Percentiles rank a stretch among this genome's conserved stretches.
phyloP scores from a whole-genome alignment of 53 echinoderm and acorn worm genomes.

The Mesocentrotus franciscanus region DNA sequence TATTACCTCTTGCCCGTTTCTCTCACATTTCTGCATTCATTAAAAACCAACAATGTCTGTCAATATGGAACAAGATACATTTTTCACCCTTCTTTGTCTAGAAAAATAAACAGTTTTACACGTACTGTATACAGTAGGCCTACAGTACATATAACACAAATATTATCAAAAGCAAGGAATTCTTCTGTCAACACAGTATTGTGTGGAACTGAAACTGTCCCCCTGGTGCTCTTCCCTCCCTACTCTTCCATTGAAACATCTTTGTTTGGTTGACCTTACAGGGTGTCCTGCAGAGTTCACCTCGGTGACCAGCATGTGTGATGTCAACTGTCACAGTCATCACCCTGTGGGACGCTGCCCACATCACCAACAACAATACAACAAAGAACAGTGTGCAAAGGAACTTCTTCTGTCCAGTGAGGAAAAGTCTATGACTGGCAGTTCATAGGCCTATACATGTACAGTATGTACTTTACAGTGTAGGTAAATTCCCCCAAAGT shows the following conservation, averaged over 20 bases:
- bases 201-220: slow-evolving; percentile 18
- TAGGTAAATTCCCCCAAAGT: neutral
- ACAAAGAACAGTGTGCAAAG: neutral
- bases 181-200: neutral
- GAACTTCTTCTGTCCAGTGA: neutral
- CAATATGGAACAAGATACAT: neutral
- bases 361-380: neutral
- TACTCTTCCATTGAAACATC: slow-evolving; percentile 2
- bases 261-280: slow-evolving; percentile 48
- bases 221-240: neutral
- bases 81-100: neutral
- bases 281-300: neutral
- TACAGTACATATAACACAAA: neutral
- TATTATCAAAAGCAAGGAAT: slow-evolving; percentile 6
- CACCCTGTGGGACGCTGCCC: slow-evolving; percentile 43
- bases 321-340: slow-evolving; percentile 53
- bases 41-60: neutral
- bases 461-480: too few species aligned
- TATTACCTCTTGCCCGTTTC: too few species aligned
- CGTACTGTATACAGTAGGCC: too few species aligned
- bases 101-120: neutral
- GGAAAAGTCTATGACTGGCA: neutral
- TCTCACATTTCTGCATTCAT: too few species aligned
- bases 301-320: slow-evolving; percentile 27
- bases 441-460: neutral